Conservation (phyloP, 2,888 invertebrate species). For the Mesorhabditis spiculigera region DNA sequence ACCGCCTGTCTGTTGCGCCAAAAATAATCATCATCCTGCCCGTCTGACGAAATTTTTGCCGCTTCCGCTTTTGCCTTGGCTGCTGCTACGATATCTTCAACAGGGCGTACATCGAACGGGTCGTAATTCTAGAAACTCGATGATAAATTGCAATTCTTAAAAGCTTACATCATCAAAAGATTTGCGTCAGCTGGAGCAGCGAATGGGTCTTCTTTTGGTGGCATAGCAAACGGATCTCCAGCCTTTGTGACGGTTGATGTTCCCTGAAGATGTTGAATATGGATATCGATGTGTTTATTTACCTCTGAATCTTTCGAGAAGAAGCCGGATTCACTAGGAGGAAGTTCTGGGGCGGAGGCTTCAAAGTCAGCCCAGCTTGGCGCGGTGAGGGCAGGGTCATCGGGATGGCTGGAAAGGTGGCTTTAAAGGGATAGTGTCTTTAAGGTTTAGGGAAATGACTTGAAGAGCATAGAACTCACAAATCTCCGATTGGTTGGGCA, state of each 20-base stretch:
- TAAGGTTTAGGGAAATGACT: no score
- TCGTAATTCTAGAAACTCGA: constrained; percentile 42
- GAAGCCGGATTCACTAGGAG: constrained; percentile 54
- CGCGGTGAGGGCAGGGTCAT: constrained; percentile 29
- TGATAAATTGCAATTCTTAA: not conserved
- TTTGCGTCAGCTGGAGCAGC: constrained; percentile 38
- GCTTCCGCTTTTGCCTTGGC: constrained; percentile 52
- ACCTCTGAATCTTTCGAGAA: constrained; percentile 29
- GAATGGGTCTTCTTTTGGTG: constrained; percentile 10
- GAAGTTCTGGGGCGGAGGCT: constrained; percentile 40
- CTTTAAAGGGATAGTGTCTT: not conserved
- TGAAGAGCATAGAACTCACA: constrained; percentile 14
- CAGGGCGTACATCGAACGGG: constrained; percentile 56
- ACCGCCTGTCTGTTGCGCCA: constrained; percentile 13
- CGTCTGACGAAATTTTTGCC: constrained; percentile 22
- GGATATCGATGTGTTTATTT: not conserved
- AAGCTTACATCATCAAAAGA: constrained; percentile 35
- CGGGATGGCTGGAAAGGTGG: constrained; percentile 16
- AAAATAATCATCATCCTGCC: constrained; percentile 44
- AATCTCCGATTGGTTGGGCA: constrained; percentile 31
- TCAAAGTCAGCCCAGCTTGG: constrained; percentile 47
- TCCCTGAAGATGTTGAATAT: constrained; percentile 11
- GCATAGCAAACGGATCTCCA: constrained; percentile 25
- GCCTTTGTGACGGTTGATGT: constrained; percentile 9
- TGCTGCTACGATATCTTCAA: constrained; percentile 57